These are phyloP conservation scores for Hypotaenidia philippensis DNA, from an alignment of 2,797 vertebrate genomes.

Conservation along the genomic window DNA sequence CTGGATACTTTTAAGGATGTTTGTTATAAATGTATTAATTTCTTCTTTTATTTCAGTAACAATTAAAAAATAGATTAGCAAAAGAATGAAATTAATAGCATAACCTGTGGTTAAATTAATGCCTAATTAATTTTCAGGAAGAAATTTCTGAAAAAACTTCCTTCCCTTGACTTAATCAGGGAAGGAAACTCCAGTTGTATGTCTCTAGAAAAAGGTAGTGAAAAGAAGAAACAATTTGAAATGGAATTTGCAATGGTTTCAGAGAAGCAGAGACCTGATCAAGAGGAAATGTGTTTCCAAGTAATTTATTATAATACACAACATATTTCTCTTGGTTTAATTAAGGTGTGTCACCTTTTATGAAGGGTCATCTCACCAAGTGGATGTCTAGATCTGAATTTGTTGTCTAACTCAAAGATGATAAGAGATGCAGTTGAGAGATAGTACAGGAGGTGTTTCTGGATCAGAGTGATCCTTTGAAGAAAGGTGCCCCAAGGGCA, in stretches of 20 bases:
- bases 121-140: conserved; percentile 48
- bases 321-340: background rate
- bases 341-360: background rate
- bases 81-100: background rate
- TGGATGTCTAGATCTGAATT: background rate
- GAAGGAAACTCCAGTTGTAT: conserved; percentile 47
- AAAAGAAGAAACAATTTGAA: conserved; percentile 47
- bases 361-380: background rate
- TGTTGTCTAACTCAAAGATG: background rate
- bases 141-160: conserved; percentile 59
- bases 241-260: conserved; percentile 49
- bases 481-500: background rate
- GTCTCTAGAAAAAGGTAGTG: conserved; percentile 37
- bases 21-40: background rate
- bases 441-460: background rate
- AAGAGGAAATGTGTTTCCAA: conserved; percentile 28
- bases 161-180: background rate
- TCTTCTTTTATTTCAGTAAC: background rate
- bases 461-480: background rate
- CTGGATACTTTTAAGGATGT: background rate
- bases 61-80: background rate
- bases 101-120: background rate
- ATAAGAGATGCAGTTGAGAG: background rate
- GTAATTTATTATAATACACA: background rate
- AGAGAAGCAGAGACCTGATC: conserved; percentile 52